Evolutionary conservation across 2,888 invertebrate genomes (phyloP), one percentile per base, ranked within the genome.

Genomic region (Eupithecia tripunctaria): DNA sequence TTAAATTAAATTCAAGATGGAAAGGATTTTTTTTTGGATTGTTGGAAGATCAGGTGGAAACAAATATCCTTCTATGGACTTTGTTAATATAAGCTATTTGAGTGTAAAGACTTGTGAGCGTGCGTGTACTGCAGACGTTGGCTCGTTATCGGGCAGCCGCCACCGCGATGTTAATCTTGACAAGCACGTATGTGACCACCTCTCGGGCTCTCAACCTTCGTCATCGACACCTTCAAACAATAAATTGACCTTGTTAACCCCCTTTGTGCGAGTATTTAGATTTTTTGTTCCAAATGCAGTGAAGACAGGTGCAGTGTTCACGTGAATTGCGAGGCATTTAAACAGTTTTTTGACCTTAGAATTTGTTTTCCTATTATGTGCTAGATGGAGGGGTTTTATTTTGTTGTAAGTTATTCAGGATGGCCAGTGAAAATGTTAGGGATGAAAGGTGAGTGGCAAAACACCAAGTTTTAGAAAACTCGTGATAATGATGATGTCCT

Each of bases 131-230:
- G 83, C 86, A 85, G 87, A 88, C 88, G 89, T 88, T 87, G 84
- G 86, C 87, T 85, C 85, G 87, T 89, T 91, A 92, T 91, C 90
- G 86, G 86, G 82, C 80, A 79, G 81, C 51, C 56, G 56, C 56
- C 47, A 25, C 82, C 78, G 85, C 82, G 93, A 93, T 93, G 83
- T 76, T 87, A 89, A 92, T 93, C 92, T 89, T 85, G 91, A 92
- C 90, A 87, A 88, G 85, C 87, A 83, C 87, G 87, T 84, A 87
- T 88, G 88, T 89, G 91, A 89, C 88, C 89, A 88, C 84, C 88
- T 89, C 88, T 85, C 76, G 69, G 74, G 65, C 71, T 71, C 74
- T 60, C 73, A 79, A 82, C 85, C 88, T 86, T 88, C 89, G 88
- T 86, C 90, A 89, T 89, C 88, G 88, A 89, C 91, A 89, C 90